These are phyloP conservation scores for Erpetoichthys calabaricus DNA, from an alignment of 2,797 vertebrate species.

Conservation along the genomic window DNA sequence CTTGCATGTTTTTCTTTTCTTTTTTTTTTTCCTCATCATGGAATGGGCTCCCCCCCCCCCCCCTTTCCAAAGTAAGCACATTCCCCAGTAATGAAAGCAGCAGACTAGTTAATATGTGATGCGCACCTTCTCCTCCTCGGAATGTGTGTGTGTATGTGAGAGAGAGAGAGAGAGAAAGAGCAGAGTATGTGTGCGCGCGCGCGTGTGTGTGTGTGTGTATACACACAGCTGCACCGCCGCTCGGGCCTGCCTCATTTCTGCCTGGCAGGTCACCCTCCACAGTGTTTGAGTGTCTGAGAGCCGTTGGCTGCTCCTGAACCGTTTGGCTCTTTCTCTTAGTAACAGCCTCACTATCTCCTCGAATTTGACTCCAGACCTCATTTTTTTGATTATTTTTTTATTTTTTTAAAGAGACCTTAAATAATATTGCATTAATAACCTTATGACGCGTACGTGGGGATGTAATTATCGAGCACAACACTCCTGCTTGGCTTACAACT, in stretches of 20 bases:
- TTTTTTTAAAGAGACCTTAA: constrained; percentile 30
- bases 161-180: no score
- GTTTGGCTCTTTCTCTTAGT: constrained; percentile 83
- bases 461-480: constrained; percentile 30
- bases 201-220: constrained; percentile 9
- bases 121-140: constrained; percentile 20
- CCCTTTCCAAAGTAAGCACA: constrained; percentile 2
- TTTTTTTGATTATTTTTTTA: constrained; percentile 26
- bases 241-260: constrained; percentile 49
- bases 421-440: constrained; percentile 24
- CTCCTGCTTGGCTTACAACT: constrained; percentile 44
- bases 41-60: not conserved
- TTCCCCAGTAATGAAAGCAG: not conserved
- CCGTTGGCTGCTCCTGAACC: constrained; percentile 82
- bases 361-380: constrained; percentile 53
- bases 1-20: no score
- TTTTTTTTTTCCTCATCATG: no score
- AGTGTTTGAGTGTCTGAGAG: constrained; percentile 61
- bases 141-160: no score
- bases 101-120: constrained; percentile 19
- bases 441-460: constrained; percentile 44
- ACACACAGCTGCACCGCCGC: constrained; percentile 38
- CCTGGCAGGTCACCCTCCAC: constrained; percentile 46
- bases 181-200: constrained; percentile 18
- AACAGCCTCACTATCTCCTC: constrained; percentile 65